These are phyloP conservation scores for Hydrolagus affinis DNA, from an alignment of 2,113 vertebrate genomes.

Conservation along the genomic window DNA sequence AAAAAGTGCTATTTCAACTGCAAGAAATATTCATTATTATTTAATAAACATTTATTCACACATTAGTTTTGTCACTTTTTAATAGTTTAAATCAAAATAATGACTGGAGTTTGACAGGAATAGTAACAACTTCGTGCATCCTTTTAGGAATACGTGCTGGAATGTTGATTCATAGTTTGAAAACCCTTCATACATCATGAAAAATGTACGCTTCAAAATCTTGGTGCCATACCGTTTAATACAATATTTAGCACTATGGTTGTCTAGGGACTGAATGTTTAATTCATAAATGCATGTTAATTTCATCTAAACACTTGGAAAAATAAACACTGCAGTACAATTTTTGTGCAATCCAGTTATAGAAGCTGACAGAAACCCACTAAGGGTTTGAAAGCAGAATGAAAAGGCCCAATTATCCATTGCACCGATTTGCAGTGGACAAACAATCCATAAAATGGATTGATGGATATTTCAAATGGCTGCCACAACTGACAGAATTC, in stretches of 20 bases:
- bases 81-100: background rate
- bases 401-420: background rate
- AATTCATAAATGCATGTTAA: background rate
- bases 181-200: background rate
- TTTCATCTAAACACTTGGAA: background rate
- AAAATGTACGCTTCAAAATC: conserved; percentile 4
- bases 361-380: background rate
- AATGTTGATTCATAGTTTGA: background rate
- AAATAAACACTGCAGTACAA: background rate
- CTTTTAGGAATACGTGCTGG: background rate
- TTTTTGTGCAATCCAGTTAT: background rate
- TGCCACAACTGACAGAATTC: too few relatives aligned
- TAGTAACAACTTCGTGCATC: background rate
- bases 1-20: too few relatives aligned
- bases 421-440: background rate
- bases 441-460: background rate
- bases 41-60: too few relatives aligned
- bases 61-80: background rate
- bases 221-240: background rate
- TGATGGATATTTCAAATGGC: background rate
- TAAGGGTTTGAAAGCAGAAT: background rate
- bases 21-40: too few relatives aligned
- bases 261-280: background rate
- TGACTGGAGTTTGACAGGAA: background rate
- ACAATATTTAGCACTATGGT: background rate